Conservation (phyloP, 2,113 vertebrate species). For the Circaetus gallicus region DNA sequence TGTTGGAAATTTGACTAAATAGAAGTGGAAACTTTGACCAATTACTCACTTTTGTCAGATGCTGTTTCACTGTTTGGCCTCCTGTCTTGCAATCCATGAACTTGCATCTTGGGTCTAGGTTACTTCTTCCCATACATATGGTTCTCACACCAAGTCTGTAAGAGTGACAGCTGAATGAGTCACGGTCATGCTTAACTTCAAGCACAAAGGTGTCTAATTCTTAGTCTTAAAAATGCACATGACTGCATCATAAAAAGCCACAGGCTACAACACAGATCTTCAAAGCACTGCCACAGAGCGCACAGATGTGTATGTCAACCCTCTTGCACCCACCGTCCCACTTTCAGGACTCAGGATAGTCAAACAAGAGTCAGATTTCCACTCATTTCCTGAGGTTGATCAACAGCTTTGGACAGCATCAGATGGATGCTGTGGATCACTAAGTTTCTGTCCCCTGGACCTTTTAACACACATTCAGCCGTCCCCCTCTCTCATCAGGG, state of each 20-base stretch:
- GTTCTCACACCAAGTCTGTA: slow-evolving; percentile 6
- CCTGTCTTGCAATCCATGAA: background rate
- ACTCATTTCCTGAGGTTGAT: slow-evolving; percentile 41
- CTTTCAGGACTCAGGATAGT: background rate
- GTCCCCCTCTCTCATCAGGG: slow-evolving; percentile 11
- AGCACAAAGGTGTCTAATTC: slow-evolving; percentile 46
- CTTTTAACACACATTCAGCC: slow-evolving; percentile 28
- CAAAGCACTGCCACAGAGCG: slow-evolving; percentile 22
- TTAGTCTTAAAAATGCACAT: slow-evolving; percentile 20
- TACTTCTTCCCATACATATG: slow-evolving; percentile 24
- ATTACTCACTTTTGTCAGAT: background rate
- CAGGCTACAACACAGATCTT: slow-evolving; percentile 25
- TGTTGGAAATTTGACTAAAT: background rate
- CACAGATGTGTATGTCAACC: background rate
- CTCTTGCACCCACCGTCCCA: background rate
- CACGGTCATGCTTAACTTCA: slow-evolving; percentile 42
- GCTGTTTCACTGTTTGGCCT: background rate
- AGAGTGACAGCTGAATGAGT: slow-evolving; percentile 45
- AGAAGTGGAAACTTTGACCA: background rate
- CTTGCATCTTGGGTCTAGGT: background rate
- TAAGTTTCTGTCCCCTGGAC: slow-evolving; percentile 47
- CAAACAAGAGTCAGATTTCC: slow-evolving; percentile 52
- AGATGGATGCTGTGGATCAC: slow-evolving; percentile 52
- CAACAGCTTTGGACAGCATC: background rate
- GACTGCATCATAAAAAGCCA: slow-evolving; percentile 27